These are phyloP conservation scores for Sebastes jordani DNA, from an alignment of 2,797 vertebrate species.

Conservation along the genomic window DNA sequence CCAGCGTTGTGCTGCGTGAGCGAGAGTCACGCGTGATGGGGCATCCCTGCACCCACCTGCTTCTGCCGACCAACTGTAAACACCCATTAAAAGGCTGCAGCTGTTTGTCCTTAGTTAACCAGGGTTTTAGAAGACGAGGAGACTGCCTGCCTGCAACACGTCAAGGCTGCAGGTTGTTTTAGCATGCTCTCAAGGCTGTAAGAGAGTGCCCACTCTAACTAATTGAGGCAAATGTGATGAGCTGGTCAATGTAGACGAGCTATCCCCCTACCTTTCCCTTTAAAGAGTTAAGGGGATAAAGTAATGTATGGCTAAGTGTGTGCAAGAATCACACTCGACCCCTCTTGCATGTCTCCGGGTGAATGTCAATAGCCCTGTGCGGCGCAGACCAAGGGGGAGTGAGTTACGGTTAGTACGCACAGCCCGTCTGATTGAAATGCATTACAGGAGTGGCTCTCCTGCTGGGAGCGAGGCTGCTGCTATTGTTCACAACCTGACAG, in stretches of 20 bases:
- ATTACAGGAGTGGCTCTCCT: conserved; percentile 72
- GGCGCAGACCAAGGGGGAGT: conserved; percentile 50
- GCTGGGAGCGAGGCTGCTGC: conserved; percentile 64
- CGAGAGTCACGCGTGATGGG: conserved; percentile 43
- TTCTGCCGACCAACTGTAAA: conserved; percentile 53
- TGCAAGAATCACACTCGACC: conserved; percentile 62
- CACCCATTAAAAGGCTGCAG: conserved; percentile 59
- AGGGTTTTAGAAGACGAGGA: conserved; percentile 57
- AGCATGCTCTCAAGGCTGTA: conserved; percentile 59
- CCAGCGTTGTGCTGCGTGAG: conserved; percentile 22
- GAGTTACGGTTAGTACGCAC: conserved; percentile 72
- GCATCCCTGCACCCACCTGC: conserved; percentile 56
- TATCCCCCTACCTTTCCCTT: conserved; percentile 17
- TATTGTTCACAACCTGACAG: conserved; percentile 73
- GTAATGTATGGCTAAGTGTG: conserved; percentile 70
- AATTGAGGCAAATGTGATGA: conserved; percentile 76
- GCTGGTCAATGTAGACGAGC: conserved; percentile 57
- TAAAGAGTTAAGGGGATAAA: conserved; percentile 63
- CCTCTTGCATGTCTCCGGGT: conserved; percentile 40
- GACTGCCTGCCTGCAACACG: conserved; percentile 31
- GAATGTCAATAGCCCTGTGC: conserved; percentile 62
- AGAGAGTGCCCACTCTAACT: conserved; percentile 67
- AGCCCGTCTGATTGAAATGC: conserved; percentile 75
- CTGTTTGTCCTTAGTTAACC: conserved; percentile 72
- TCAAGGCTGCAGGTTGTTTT: conserved; percentile 65